Evolutionary conservation across 2,888 invertebrate species (phyloP).

Genomic region (Drosophila multiciliata): DNA sequence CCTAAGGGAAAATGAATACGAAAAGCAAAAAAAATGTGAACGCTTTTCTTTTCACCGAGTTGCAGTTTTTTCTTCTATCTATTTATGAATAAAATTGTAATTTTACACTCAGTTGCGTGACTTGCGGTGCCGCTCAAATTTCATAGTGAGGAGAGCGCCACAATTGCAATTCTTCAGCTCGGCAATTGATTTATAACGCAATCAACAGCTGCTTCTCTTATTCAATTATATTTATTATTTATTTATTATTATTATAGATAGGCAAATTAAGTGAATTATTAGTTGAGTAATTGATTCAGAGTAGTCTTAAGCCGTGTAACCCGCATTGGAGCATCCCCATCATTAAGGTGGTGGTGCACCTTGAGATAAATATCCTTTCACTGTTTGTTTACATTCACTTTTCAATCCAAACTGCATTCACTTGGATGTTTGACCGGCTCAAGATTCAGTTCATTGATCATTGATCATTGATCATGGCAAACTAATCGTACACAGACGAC

Average conservation of each 20-base stretch:
- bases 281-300: conserved; percentile 38
- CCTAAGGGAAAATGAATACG: conserved; percentile 55
- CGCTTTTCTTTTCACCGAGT: conserved; percentile 61
- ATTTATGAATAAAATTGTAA: conserved; percentile 71
- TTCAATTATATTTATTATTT: conserved; percentile 13
- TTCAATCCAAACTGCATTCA: conserved; percentile 62
- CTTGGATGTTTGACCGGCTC: conserved; percentile 33
- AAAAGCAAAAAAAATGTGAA: conserved; percentile 68
- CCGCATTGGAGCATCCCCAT: conserved; percentile 9
- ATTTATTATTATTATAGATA: conserved; percentile 48
- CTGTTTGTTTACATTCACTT: conserved; percentile 64
- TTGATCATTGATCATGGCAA: conserved; percentile 37
- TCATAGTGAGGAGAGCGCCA: conserved; percentile 19
- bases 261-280: conserved; percentile 50
- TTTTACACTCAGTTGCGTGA: conserved; percentile 77
- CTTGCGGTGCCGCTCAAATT: conserved; percentile 60
- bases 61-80: conserved; percentile 10
- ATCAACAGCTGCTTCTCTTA: conserved; percentile 40
- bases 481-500: conserved; percentile 25
- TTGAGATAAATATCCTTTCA: conserved; percentile 64
- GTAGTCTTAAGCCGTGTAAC: neutral
- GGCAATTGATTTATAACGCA: conserved; percentile 32
- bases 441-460: conserved; percentile 51
- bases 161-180: conserved; percentile 8
- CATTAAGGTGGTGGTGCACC: conserved; percentile 34